A percentile compares a stretch with the other conserved stretches of the same genome.
Evolutionary conservation across 2,797 vertebrate genomes (phyloP).

Genomic region (Adrianichthys oophorus): DNA sequence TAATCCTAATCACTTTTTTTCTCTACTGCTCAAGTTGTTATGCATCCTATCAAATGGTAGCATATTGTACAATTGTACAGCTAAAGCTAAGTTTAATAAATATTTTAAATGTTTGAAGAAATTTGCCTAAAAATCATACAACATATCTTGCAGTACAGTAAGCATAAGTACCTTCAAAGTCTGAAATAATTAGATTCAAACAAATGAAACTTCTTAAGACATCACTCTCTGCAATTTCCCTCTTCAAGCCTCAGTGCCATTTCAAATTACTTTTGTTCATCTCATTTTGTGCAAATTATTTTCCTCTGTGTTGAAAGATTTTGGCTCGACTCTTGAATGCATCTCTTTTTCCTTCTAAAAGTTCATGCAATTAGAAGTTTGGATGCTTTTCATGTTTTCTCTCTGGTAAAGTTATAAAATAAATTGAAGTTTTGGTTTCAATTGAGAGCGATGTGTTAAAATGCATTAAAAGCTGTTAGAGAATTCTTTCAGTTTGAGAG

Average conservation of each 20-base stretch:
- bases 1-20: too few relatives aligned
- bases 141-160: conserved; percentile 6
- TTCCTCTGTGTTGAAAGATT: conserved; percentile 35
- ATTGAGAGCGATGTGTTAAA: conserved; percentile 15
- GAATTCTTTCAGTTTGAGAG: conserved; percentile 3
- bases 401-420: conserved; percentile 16
- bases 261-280: conserved; percentile 45
- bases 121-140: background rate
- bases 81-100: background rate
- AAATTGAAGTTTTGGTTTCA: conserved; percentile 8
- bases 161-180: conserved; percentile 35
- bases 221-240: conserved; percentile 44
- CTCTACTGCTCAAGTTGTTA: too few relatives aligned
- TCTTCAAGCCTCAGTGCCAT: conserved; percentile 51
- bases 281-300: conserved; percentile 54
- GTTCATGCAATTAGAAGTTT: conserved; percentile 34
- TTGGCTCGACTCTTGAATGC: conserved; percentile 29
- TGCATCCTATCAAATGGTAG: too few relatives aligned
- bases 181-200: conserved; percentile 46
- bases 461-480: background rate
- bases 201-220: conserved; percentile 57
- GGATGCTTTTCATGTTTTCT: conserved; percentile 24
- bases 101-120: background rate
- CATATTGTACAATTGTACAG: too few relatives aligned
- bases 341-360: conserved; percentile 26